Evolutionary conservation across 2,888 invertebrate genomes (phyloP), one percentile per base, ranked within the genome.

Genomic region (Idaea straminata): DNA sequence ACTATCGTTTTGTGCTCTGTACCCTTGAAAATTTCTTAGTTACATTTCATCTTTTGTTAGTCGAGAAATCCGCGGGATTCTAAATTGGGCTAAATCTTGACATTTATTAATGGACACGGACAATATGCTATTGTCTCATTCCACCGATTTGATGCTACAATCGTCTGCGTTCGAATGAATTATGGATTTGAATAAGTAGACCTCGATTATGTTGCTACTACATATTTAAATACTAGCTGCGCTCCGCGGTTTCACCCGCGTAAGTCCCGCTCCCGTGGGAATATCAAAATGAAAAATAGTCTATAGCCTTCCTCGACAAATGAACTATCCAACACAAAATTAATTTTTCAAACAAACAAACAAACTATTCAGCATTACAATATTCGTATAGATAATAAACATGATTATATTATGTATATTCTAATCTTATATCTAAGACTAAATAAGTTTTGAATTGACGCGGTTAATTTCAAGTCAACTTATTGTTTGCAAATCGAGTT

Each of bases 61-160:
- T 70, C 72, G 72, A 74, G 74, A 65, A 69, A 74, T 69, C 62
- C 65, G 64, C 57, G 35, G 36, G 61, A 66, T 77, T 75, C 69
- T 65, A 69, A 75, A 77, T 75, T 75, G 69, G 71, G 72, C 68
- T 72, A 77, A 77, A 77, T 77, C 77, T 78, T 77, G 82, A 84
- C 81, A 76, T 77, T 83, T 80, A 83, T 83, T 83, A 86, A 85
- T 84, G 83, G 81, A 79, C 71, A 71, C 67, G 66, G 75, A 75
- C 77, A 71, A 72, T 70, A 70, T 68, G 65, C 77, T 67, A 80
- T 84, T 85, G 83, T 85, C 76, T 77, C 72, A 71, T 73, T 72
- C 75, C 69, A 74, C 69, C 76, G 77, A 77, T 80, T 77, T 75
- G 76, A 73, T 70, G 73, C 66, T 71, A 78, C 70, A 73, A 71